Conservation (phyloP, 2,113 vertebrate species). For the Alces alces region DNA sequence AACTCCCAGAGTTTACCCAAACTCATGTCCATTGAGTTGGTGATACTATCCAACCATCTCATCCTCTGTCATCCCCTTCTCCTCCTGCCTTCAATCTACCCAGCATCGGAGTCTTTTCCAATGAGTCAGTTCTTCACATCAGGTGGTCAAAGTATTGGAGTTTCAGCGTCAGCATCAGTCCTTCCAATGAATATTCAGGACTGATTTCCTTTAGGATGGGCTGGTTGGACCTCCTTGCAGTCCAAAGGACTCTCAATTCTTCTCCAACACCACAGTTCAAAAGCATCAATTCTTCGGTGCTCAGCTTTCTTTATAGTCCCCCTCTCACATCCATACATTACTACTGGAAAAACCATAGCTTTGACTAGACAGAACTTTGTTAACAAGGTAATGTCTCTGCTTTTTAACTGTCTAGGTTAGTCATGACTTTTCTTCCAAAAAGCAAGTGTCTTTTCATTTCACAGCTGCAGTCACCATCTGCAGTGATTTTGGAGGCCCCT, state of each 20-base stretch:
- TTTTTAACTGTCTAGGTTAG: not conserved
- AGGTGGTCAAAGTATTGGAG: not conserved
- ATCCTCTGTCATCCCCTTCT: not conserved
- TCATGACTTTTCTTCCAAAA: not conserved
- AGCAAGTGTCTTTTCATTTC: not conserved
- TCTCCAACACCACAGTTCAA: not conserved
- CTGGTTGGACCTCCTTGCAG: not conserved
- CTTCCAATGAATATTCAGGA: not conserved
- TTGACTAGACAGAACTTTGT: not conserved
- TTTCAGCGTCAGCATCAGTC: not conserved
- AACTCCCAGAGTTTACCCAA: not conserved
- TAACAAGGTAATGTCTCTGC: not conserved
- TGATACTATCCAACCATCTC: not conserved
- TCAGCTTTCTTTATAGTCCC: not conserved
- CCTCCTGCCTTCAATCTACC: not conserved
- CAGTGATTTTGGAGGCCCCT: not conserved
- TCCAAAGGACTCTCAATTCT: not conserved
- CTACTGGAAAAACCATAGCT: not conserved
- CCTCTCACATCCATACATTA: not conserved
- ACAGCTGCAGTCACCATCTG: not conserved
- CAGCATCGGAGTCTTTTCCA: no score
- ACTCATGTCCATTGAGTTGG: fast-evolving
- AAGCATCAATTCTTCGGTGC: not conserved
- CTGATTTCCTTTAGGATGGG: not conserved
- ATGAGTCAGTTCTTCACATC: not conserved